Evolutionary conservation across 2,797 vertebrate species (phyloP).

Genomic region (Sebastes reedi): DNA sequence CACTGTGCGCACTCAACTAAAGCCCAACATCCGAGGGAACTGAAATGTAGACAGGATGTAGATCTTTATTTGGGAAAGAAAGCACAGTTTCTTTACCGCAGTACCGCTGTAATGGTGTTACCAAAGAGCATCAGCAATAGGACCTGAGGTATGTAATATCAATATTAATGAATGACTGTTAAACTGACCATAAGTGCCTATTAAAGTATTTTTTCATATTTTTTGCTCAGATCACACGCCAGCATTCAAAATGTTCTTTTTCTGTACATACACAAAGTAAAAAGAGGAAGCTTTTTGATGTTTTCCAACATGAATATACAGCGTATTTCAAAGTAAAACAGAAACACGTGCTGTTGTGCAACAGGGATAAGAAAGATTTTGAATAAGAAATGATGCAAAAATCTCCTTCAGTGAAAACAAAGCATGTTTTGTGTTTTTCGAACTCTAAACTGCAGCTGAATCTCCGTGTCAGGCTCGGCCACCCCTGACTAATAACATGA

Average conservation of each 20-base stretch:
- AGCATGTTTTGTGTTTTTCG: constrained; percentile 38
- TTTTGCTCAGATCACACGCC: constrained; percentile 17
- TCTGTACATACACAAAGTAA: not conserved
- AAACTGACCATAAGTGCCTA: constrained; percentile 46
- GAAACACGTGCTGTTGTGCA: not conserved
- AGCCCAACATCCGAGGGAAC: not conserved
- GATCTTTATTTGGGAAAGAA: constrained; percentile 27
- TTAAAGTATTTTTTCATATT: constrained; percentile 59
- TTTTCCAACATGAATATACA: not conserved
- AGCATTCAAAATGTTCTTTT: constrained; percentile 15
- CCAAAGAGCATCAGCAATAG: constrained; percentile 57
- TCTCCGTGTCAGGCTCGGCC: constrained; percentile 44
- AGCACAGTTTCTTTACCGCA: not conserved
- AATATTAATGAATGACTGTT: constrained; percentile 39
- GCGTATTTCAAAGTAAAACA: constrained; percentile 4
- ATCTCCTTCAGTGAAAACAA: not conserved
- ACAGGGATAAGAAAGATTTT: constrained; percentile 1
- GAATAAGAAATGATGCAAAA: constrained; percentile 7
- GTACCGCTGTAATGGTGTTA: constrained; percentile 25
- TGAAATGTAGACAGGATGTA: constrained; percentile 30
- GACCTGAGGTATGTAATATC: constrained; percentile 56
- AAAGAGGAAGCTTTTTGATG: not conserved
- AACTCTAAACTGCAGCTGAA: constrained; percentile 15
- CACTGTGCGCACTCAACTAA: not conserved
- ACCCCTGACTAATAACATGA: constrained; percentile 64